phyloP scores from a whole-genome alignment of 2,113 vertebrate species.

The Tachycineta bicolor region DNA sequence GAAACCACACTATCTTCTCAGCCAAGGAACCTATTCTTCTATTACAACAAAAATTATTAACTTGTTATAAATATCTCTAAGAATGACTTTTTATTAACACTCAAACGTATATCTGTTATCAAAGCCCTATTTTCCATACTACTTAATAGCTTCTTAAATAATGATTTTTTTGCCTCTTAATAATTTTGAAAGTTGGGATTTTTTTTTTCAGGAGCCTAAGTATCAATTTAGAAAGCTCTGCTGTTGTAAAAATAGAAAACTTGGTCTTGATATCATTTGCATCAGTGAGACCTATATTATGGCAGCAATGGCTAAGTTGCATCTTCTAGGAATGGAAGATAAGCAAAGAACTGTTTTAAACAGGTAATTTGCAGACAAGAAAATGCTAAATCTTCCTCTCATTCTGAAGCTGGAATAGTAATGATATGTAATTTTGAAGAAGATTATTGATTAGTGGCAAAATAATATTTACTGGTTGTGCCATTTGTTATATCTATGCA shows the following conservation, averaged over 20 bases:
- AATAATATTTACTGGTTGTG: not conserved
- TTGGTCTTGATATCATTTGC: not conserved
- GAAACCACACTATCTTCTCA: not conserved
- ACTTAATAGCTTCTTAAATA: not conserved
- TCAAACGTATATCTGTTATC: not conserved
- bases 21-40: not conserved
- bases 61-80: not conserved
- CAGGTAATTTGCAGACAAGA: not conserved
- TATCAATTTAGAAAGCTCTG: not conserved
- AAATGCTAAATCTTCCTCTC: not conserved
- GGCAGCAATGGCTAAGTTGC: not conserved
- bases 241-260: not conserved
- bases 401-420: not conserved
- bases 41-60: not conserved
- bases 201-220: not conserved
- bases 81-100: not conserved
- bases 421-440: not conserved
- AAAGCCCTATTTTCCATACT: not conserved
- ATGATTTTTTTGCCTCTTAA: not conserved
- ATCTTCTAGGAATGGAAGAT: not conserved
- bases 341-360: not conserved
- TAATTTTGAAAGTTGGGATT: not conserved
- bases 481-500: not conserved
- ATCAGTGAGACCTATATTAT: not conserved
- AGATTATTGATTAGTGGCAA: not conserved